Conservation (phyloP, 2,888 invertebrate genomes). For the Labia minor region DNA sequence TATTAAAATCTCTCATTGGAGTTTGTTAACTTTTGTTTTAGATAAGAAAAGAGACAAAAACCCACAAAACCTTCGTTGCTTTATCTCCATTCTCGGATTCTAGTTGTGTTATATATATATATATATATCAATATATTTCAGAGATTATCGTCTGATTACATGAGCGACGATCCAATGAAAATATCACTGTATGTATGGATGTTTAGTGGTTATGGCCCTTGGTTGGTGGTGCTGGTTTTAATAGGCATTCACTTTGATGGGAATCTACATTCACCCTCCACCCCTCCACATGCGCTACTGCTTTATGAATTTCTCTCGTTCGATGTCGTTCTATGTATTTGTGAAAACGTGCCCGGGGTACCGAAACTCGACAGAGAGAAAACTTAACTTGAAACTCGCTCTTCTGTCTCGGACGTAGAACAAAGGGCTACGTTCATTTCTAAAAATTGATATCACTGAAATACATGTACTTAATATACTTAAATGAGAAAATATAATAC, state of each 20-base stretch:
- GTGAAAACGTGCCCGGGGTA: background rate
- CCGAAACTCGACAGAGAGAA: background rate
- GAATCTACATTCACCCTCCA: no score
- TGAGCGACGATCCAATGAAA: background rate
- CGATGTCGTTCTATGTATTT: background rate
- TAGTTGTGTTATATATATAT: background rate
- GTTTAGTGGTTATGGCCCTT: background rate
- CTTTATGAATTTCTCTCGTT: no score
- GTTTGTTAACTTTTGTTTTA: background rate
- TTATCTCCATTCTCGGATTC: no score
- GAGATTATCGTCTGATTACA: constrained; percentile 4
- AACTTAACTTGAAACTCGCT: constrained; percentile 16
- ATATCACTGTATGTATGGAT: background rate
- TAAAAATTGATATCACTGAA: no score
- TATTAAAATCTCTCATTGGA: no score
- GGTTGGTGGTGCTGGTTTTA: no score
- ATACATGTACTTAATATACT: no score
- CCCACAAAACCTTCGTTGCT: background rate
- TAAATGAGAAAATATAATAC: no score
- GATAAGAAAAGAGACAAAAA: constrained; percentile 2
- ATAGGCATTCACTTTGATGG: no score
- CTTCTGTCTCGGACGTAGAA: background rate
- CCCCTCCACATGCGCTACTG: no score
- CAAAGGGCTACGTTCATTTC: no score
- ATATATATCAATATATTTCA: background rate